Evolutionary conservation across 2,888 invertebrate species (phyloP).

Genomic region (Nomada fucata): DNA sequence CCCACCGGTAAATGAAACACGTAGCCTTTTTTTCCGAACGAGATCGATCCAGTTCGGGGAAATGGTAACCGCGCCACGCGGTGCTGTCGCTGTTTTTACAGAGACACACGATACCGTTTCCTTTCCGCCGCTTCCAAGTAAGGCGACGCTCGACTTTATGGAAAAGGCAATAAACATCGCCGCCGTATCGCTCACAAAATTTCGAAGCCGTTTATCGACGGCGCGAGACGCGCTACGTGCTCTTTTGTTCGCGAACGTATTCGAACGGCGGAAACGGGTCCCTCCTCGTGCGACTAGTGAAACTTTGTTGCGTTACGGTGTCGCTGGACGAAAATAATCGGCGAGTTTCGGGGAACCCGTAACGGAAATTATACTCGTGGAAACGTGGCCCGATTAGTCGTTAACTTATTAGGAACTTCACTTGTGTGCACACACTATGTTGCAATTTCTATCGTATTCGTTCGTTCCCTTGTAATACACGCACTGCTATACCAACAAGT

Average conservation of each 20-base stretch:
- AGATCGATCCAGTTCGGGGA: constrained; percentile 21
- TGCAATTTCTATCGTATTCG: too few species aligned
- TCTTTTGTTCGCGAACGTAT: constrained; percentile 19
- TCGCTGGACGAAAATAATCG: constrained; percentile 1
- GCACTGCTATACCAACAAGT: too few species aligned
- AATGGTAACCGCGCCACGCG: constrained; percentile 3
- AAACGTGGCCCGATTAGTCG: too few species aligned
- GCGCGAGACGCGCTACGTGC: constrained; percentile 10
- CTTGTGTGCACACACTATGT: too few species aligned
- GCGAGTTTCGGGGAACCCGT: background rate
- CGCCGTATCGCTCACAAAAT: constrained; percentile 15
- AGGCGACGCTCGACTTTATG: constrained; percentile 25
- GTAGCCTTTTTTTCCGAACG: too few species aligned
- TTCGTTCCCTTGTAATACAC: too few species aligned
- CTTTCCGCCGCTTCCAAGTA: constrained; percentile 36
- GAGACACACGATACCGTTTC: constrained; percentile 28
- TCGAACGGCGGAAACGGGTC: background rate
- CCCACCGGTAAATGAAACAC: too few species aligned
- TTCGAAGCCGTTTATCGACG: constrained; percentile 26
- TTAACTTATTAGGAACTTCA: too few species aligned
- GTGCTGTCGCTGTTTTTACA: constrained; percentile 12
- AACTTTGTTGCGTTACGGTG: background rate
- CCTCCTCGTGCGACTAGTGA: background rate
- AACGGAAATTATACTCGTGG: too few species aligned
- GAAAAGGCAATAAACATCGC: constrained; percentile 36